Percentiles rank a stretch among this genome's conserved stretches.
Conservation (phyloP, 2,797 vertebrate species). For the Macroramphosus scolopax region DNA sequence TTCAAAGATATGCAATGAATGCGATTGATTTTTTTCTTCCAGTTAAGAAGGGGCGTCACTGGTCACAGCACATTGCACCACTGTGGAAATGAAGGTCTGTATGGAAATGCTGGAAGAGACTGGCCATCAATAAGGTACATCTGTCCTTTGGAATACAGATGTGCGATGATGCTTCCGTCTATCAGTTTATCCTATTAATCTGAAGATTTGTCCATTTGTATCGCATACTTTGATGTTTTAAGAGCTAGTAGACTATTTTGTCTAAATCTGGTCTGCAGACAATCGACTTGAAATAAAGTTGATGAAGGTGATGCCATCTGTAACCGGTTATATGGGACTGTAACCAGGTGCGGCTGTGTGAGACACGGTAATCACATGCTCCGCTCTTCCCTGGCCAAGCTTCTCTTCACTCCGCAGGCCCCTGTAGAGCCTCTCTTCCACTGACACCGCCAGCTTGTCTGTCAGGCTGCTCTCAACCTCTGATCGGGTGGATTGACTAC, state of each 20-base stretch:
- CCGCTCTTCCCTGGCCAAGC: constrained; percentile 57
- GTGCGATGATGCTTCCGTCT: constrained; percentile 6
- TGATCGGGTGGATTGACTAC: constrained; percentile 61
- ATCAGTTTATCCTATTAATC: constrained; percentile 2
- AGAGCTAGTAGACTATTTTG: too few relatives aligned
- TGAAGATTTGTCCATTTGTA: constrained; percentile 1
- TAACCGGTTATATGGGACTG: constrained; percentile 76
- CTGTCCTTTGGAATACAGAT: constrained; percentile 13
- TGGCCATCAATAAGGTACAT: constrained; percentile 11
- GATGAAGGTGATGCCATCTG: background rate
- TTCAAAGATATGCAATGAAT: constrained; percentile 29
- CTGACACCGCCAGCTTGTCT: constrained; percentile 78
- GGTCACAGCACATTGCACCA: constrained; percentile 53
- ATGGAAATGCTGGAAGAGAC: constrained; percentile 35
- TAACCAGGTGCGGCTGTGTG: constrained; percentile 82
- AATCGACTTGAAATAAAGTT: constrained; percentile 11
- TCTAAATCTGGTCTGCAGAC: too few relatives aligned
- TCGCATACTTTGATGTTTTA: constrained; percentile 18
- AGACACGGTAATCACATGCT: constrained; percentile 66
- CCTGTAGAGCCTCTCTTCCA: constrained; percentile 85
- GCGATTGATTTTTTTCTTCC: constrained; percentile 17
- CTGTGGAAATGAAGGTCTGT: constrained; percentile 57
- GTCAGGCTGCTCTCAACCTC: constrained; percentile 65
- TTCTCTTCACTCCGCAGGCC: constrained; percentile 64
- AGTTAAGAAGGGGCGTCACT: constrained; percentile 37